Evolutionary conservation across 2,888 invertebrate genomes (phyloP).

Genomic region (Aquatica leii): DNA sequence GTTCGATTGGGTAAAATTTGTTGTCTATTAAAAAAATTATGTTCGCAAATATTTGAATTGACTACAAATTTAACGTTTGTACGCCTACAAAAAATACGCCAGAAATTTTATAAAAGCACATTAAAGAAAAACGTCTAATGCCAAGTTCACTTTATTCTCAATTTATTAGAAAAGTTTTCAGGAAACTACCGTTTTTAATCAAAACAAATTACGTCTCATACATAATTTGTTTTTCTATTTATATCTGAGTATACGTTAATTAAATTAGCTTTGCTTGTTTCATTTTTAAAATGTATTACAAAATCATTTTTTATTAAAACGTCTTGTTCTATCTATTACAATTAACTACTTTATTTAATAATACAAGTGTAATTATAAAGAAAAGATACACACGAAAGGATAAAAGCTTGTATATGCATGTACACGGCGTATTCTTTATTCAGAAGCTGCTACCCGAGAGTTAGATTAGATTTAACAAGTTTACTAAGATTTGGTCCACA

Average conservation of each 20-base stretch:
- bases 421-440: slow-evolving; percentile 41
- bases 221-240: slow-evolving; percentile 14
- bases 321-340: too few relatives aligned
- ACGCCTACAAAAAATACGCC: too few relatives aligned
- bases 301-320: not conserved
- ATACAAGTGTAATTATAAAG: too few relatives aligned
- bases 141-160: slow-evolving; percentile 17
- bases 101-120: too few relatives aligned
- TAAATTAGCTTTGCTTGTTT: not conserved
- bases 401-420: slow-evolving; percentile 6
- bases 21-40: too few relatives aligned
- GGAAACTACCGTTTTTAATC: slow-evolving; percentile 6
- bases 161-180: slow-evolving; percentile 19
- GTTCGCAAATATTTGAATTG: too few relatives aligned
- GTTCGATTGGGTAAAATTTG: too few relatives aligned
- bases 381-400: not conserved
- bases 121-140: not conserved
- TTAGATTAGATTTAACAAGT: slow-evolving; percentile 52
- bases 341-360: too few relatives aligned
- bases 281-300: slow-evolving; percentile 2
- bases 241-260: slow-evolving; percentile 10
- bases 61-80: too few relatives aligned
- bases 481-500: slow-evolving; percentile 49
- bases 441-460: slow-evolving; percentile 42
- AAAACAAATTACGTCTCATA: slow-evolving; percentile 12